Base-by-base conservation (phyloP, 2,888 invertebrate genomes). In the Sepiola atlantica region DNA sequence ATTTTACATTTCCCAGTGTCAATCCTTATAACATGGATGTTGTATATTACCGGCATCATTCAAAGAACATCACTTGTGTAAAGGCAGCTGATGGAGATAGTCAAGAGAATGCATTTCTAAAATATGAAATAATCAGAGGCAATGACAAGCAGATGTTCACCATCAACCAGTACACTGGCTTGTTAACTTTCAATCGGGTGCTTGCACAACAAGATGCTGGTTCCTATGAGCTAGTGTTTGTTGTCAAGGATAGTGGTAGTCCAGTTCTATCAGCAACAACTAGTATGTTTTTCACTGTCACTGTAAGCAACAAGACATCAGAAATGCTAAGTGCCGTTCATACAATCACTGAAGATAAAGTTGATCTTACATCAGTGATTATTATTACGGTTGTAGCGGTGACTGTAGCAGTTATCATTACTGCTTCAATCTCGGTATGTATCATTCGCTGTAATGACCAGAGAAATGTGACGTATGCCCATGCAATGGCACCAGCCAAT, bases 11-110 rank as follows among this genome's bases (percentile, higher is more conserved):
- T 77, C 77, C 77, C 77, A 77, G 77, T 77, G 77, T 77, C 4
- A 77, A 77, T 77, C 77, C 77, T 77, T 77, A 16, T 77, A 77
- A 77, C 77, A 77, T 77, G 77, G 77, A 77, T 77, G 32, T 77
- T 77, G 77, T 77, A 77, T 77, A 77, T 77, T 77, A 77, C 77
- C 77, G 77, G 77, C 77, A 77, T 77, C 77, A 77, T 77, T 77
- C 77, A 77, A 77, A 77, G 77, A 77, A 77, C n/a, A 32, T 77
- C 77, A 77, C 77, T 16, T 0, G 32, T 77, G n/a, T 77, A 77
- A 77, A 77, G n/a, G 77, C 77, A 77, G 77, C 77, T 77, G 77
- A 77, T 77, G 77, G 77, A 77, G 77, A 77, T 77, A 77, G 77
- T 77, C 77, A 77, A 77, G 77, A 77, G 77, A 77, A 77, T 77